phyloP scores from a whole-genome alignment of 2,113 vertebrate species.

The Scomber japonicus region DNA sequence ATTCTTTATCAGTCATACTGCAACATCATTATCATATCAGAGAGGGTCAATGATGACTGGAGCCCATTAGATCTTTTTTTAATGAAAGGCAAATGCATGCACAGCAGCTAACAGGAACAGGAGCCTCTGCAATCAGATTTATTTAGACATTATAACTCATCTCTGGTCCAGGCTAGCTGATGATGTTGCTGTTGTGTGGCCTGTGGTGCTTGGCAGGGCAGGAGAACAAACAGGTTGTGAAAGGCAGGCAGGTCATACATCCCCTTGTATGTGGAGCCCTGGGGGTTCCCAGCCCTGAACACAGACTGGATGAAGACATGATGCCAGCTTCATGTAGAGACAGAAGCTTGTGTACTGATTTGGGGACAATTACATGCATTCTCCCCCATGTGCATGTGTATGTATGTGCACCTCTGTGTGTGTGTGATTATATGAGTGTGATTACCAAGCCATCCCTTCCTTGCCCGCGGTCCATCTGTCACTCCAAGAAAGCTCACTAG shows the following conservation, averaged over 20 bases:
- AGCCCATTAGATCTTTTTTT: not conserved
- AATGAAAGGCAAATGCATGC: not conserved
- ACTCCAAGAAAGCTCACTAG: conserved; percentile 56
- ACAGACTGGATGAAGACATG: not conserved
- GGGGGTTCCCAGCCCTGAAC: not conserved
- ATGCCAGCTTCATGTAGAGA: conserved; percentile 2
- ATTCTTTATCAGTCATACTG: not conserved
- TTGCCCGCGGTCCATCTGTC: conserved; percentile 60
- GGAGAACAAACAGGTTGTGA: conserved; percentile 55
- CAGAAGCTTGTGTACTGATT: not conserved
- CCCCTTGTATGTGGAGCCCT: conserved; percentile 15
- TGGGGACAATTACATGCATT: conserved; percentile 17
- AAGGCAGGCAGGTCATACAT: conserved; percentile 39
- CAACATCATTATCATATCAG: too few species aligned
- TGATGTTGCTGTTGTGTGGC: conserved; percentile 2
- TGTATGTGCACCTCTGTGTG: not conserved
- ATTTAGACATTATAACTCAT: not conserved
- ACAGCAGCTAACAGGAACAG: not conserved
- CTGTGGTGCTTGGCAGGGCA: conserved; percentile 16
- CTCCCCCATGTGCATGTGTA: not conserved
- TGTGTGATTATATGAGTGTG: conserved; percentile 30
- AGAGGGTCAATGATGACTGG: not conserved
- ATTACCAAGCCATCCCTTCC: conserved; percentile 46
- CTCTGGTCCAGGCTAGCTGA: not conserved
- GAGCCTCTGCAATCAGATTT: conserved; percentile 10